Percentiles rank a stretch among this genome's conserved stretches.
phyloP scores from a whole-genome alignment of 2,888 invertebrate genomes.

The Coremacera marginata region DNA sequence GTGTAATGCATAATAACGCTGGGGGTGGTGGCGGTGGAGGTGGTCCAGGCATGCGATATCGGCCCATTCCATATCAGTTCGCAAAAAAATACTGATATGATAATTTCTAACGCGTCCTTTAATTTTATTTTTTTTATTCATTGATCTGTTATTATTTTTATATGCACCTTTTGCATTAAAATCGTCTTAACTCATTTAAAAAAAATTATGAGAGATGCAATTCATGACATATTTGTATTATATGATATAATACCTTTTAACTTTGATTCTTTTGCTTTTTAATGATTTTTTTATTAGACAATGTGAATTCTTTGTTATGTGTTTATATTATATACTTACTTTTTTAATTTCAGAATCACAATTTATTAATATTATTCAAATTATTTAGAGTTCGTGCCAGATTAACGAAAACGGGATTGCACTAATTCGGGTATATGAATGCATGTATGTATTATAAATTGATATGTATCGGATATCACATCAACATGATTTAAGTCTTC shows the following conservation, averaged over 20 bases:
- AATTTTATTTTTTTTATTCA: constrained; percentile 15
- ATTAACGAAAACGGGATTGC: too few relatives aligned
- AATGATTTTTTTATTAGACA: background rate
- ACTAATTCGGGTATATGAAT: too few relatives aligned
- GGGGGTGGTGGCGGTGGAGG: constrained; percentile 55
- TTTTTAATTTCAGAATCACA: too few relatives aligned
- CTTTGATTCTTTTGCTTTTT: background rate
- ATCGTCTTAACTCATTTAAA: background rate
- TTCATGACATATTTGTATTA: constrained; percentile 21
- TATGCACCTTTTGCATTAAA: background rate
- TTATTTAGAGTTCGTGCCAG: too few relatives aligned
- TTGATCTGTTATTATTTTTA: constrained; percentile 6
- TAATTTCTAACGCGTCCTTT: constrained; percentile 1
- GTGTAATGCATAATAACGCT: constrained; percentile 57
- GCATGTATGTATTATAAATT: too few relatives aligned
- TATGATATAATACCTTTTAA: background rate
- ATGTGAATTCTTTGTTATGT: constrained; percentile 1
- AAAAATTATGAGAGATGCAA: background rate
- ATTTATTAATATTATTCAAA: too few relatives aligned
- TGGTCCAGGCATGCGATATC: constrained; percentile 61
- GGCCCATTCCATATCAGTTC: constrained; percentile 64
- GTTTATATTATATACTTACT: too few relatives aligned
- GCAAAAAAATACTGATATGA: constrained; percentile 61
- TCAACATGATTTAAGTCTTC: too few relatives aligned
- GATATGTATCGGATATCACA: too few relatives aligned